Conservation (phyloP, 2,113 vertebrate species). For the Sterna hirundo region DNA sequence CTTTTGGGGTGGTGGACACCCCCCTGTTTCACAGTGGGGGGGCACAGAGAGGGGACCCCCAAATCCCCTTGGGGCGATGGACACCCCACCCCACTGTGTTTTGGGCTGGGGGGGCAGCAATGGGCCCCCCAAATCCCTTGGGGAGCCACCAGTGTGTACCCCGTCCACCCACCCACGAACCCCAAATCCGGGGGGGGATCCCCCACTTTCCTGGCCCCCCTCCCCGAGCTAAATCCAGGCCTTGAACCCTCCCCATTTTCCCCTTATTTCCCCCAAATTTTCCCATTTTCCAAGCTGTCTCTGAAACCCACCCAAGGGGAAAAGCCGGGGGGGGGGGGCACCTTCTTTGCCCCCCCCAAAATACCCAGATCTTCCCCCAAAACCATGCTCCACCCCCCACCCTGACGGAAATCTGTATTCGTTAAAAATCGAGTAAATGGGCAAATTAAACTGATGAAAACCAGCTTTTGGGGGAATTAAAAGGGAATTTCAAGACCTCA, state of each 20-base stretch:
- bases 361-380: background rate
- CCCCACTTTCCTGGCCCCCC: background rate
- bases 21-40: no score
- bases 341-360: background rate
- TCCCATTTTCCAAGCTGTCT: background rate
- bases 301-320: background rate
- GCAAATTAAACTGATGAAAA: background rate
- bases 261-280: background rate
- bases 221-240: background rate
- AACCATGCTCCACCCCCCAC: background rate
- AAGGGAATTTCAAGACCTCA: background rate
- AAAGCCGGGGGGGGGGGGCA: no score
- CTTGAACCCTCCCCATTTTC: no score
- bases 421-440: background rate
- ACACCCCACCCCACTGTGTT: no score
- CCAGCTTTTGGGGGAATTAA: no score
- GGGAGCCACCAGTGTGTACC: background rate
- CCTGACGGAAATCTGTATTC: no score
- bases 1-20: no score
- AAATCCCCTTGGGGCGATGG: no score
- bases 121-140: no score
- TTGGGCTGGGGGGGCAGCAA: no score
- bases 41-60: no score
- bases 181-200: background rate
- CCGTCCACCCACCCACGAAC: no score